These are phyloP conservation scores for Liparis tanakae DNA, from an alignment of 2,797 vertebrate genomes.

Conservation along the genomic window DNA sequence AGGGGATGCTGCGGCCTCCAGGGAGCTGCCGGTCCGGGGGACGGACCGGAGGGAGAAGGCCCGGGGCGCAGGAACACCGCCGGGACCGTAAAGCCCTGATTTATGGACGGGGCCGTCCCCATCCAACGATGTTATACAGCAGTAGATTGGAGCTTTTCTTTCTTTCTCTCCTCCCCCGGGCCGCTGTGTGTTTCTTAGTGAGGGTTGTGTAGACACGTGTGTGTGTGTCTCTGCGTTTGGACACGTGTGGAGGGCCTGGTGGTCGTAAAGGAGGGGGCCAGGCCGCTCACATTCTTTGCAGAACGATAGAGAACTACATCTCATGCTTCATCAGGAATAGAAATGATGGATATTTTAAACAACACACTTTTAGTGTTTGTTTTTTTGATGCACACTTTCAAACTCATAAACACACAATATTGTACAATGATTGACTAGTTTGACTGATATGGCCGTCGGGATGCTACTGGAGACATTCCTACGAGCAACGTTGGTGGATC, in stretches of 20 bases:
- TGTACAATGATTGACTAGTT: background rate
- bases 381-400: background rate
- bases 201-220: conserved; percentile 31
- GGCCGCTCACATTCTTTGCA: background rate
- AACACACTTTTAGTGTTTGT: background rate
- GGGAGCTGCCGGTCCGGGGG: conserved; percentile 50
- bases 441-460: background rate
- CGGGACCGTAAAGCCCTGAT: conserved; percentile 68
- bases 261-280: conserved; percentile 13
- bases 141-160: conserved; percentile 47
- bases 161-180: conserved; percentile 9
- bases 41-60: conserved; percentile 50
- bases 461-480: background rate
- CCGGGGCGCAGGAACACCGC: conserved; percentile 58
- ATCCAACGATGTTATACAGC: conserved; percentile 54
- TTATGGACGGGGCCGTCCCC: conserved; percentile 61
- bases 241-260: conserved; percentile 25
- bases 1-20: conserved; percentile 45
- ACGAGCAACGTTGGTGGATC: background rate
- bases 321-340: background rate
- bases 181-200: conserved; percentile 23
- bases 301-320: background rate
- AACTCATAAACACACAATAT: background rate
- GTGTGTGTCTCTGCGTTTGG: conserved; percentile 27
- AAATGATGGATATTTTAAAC: background rate